These are phyloP conservation scores for Listronotus bonariensis DNA, from an alignment of 1,140 invertebrate genomes.

Conservation along the genomic window DNA sequence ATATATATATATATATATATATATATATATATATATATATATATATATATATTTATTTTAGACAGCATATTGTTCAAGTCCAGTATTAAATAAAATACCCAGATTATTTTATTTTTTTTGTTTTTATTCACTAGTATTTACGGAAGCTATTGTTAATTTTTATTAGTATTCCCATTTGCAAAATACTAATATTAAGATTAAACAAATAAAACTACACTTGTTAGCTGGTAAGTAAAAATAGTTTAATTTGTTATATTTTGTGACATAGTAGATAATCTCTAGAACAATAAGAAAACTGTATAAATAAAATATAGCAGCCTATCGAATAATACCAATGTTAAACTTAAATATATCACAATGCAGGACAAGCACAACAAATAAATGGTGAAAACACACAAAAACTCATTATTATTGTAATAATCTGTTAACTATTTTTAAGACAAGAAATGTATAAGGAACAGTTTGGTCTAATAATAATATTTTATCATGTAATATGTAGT, in stretches of 20 bases:
- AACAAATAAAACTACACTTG: slow-evolving; percentile 15
- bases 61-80: no score
- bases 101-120: no score
- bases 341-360: slow-evolving; percentile 48
- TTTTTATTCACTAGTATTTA: no score
- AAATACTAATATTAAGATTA: no score
- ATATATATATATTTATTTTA: no score
- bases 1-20: no score
- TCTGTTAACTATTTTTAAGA: slow-evolving; percentile 13
- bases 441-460: slow-evolving; percentile 12
- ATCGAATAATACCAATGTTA: slow-evolving; percentile 28
- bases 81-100: no score
- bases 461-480: slow-evolving; percentile 8
- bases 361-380: slow-evolving; percentile 45
- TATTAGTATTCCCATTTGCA: no score
- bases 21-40: no score
- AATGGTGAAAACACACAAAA: not conserved
- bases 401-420: slow-evolving; percentile 2
- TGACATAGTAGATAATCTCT: slow-evolving; percentile 33
- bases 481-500: not conserved
- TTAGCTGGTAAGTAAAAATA: slow-evolving; percentile 46
- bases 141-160: no score
- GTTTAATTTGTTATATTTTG: slow-evolving; percentile 43
- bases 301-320: slow-evolving; percentile 39
- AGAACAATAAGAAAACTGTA: no score